Base-by-base conservation (phyloP, 1,140 invertebrate genomes). In the Eciton burchellii region DNA sequence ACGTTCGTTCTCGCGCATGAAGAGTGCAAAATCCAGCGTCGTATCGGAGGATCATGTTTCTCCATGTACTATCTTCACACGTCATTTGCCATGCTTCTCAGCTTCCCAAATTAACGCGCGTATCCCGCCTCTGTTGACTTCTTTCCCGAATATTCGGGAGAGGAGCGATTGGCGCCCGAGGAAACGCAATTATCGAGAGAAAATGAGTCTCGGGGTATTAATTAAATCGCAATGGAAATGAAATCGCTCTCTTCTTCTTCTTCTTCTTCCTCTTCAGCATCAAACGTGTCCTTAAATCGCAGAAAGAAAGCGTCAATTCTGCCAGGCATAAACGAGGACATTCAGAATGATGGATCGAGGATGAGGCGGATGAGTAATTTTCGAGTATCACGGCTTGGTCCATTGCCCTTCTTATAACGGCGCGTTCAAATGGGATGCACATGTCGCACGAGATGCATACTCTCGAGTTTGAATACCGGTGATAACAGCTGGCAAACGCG, bases 401-500 rank as follows among this genome's bases (percentile, higher is more conserved):
- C 49, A 35, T 82, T 47, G 41, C 43, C 35, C 35, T 5, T 72
- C 35, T 47, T 26, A 43, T 47, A 70, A 62, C 63, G n/a, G 16
- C 45, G 70, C 6, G 6, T 12, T 49, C 26, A 24, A 19, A 19
- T 54, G 68, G 24, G 29, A 45, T 45, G 12, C 52, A 21, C 29
- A 66, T 47, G 57, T 49, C 35, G 52, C 21, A 16, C 21, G 35
- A 86, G 81, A 68, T 43, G 24, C 35, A 84, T 14, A 52, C 29
- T 21, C 16, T 47, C 52, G 19, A 63, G 43, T 11, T 62, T 73
- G 62, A 86, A 84, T 73, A 81, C n/a, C 54, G 43, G 83, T 59
- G 84, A 86, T 83, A 84, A 86, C 84, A 84, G 68, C 74, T 84
- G 76, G 74, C 47, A 47, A 21, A 84, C 74, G 68, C 45, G 45